Conservation (phyloP, 2,888 invertebrate species). For the Steinernema hermaphroditum region DNA sequence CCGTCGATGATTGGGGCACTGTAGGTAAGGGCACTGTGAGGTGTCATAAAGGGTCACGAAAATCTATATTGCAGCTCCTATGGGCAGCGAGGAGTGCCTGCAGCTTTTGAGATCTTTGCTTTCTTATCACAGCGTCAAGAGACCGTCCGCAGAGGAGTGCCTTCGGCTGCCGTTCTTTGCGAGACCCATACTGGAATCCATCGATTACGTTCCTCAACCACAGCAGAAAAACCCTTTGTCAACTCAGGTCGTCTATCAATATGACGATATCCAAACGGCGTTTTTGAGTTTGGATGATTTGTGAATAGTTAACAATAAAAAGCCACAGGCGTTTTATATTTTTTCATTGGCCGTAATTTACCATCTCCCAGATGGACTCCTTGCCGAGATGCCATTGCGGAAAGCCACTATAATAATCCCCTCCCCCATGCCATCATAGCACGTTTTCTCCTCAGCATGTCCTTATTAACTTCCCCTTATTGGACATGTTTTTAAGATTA, state of each 20-base stretch:
- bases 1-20: slow-evolving; percentile 41
- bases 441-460: no score
- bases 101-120: background rate
- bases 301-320: no score
- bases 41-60: background rate
- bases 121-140: background rate
- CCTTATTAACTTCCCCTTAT: no score
- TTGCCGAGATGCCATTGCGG: no score
- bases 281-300: slow-evolving; percentile 20
- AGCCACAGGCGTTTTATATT: no score
- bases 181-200: background rate
- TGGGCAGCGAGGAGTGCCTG: background rate
- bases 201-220: background rate
- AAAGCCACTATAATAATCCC: no score
- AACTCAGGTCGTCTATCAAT: slow-evolving; percentile 3
- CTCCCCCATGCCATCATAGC: no score
- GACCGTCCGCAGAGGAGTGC: slow-evolving; percentile 8
- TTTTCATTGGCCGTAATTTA: no score
- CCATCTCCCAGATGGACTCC: no score
- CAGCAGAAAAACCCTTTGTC: background rate
- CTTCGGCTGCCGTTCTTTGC: background rate
- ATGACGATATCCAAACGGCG: background rate
- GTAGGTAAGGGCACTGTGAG: slow-evolving; percentile 38
- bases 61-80: background rate
- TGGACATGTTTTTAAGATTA: no score